Percentiles rank a stretch among this genome's conserved stretches.
phyloP scores from a whole-genome alignment of 2,113 vertebrate genomes.

The Lepidothrix coronata region DNA sequence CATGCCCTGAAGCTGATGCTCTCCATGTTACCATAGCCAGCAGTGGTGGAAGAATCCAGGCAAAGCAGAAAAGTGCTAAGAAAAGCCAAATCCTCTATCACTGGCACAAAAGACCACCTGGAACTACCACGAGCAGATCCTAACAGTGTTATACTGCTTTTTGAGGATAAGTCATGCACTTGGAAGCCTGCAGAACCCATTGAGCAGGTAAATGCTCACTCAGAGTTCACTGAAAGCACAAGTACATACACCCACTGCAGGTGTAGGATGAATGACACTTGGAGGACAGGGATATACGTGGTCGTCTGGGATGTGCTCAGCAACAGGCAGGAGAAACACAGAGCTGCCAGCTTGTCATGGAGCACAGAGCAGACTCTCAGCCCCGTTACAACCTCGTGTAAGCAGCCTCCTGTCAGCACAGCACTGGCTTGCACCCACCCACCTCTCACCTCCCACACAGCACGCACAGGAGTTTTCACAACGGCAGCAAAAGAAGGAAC shows the following conservation, averaged over 20 bases:
- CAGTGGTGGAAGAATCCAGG: background rate
- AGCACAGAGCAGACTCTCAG: background rate
- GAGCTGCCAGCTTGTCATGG: background rate
- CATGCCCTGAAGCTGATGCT: background rate
- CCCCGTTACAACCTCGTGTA: rapidly evolving
- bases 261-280: background rate
- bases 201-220: background rate
- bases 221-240: background rate
- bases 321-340: background rate
- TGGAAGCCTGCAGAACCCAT: background rate
- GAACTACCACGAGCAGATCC: background rate
- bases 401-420: background rate
- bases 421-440: background rate
- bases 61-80: background rate
- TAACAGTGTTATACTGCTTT: background rate
- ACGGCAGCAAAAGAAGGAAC: background rate
- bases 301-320: background rate
- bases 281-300: background rate
- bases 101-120: background rate
- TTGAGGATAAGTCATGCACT: background rate
- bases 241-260: background rate
- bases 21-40: background rate
- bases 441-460: background rate
- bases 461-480: background rate
- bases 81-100: background rate